A percentile compares a stretch with the other conserved stretches of the same genome.
phyloP scores from a whole-genome alignment of 2,888 invertebrate species.

The Hypselothyrea guttata region DNA sequence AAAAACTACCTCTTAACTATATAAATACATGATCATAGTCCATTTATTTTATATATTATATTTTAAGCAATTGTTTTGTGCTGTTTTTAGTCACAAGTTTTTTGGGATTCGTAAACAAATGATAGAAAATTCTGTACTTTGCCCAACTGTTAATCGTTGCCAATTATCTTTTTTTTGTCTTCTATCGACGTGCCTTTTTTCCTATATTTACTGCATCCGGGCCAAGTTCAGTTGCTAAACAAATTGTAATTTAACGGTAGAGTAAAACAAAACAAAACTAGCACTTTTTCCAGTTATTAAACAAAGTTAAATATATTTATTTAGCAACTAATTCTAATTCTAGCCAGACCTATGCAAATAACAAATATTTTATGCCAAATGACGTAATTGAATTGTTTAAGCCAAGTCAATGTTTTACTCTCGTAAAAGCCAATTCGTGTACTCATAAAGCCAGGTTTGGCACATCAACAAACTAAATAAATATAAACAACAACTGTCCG shows the following conservation, averaged over 20 bases:
- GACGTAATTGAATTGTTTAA: conserved; percentile 20
- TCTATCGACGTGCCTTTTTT: conserved; percentile 7
- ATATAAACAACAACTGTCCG: conserved; percentile 12
- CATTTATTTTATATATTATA: not conserved
- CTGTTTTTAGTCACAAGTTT: conserved; percentile 44
- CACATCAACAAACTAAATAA: conserved; percentile 7
- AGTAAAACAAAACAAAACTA: conserved; percentile 3
- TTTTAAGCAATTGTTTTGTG: conserved; percentile 16
- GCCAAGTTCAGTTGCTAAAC: conserved; percentile 23
- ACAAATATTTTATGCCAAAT: conserved; percentile 3
- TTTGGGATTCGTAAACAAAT: conserved; percentile 34
- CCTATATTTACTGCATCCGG: conserved; percentile 38
- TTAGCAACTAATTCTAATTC: not conserved
- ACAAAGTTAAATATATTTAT: not conserved
- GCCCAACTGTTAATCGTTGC: conserved; percentile 39
- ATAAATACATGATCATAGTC: too few species aligned
- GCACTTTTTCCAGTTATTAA: conserved; percentile 6
- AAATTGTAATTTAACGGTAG: conserved; percentile 23
- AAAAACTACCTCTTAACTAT: too few species aligned
- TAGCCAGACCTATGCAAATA: conserved; percentile 1
- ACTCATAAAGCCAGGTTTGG: conserved; percentile 16
- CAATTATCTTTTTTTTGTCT: conserved; percentile 35
- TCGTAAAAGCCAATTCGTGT: conserved; percentile 12
- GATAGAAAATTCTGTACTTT: conserved; percentile 40
- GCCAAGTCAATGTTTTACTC: conserved; percentile 10